phyloP scores from a whole-genome alignment of 2,888 invertebrate species.

The Spodoptera picta region DNA sequence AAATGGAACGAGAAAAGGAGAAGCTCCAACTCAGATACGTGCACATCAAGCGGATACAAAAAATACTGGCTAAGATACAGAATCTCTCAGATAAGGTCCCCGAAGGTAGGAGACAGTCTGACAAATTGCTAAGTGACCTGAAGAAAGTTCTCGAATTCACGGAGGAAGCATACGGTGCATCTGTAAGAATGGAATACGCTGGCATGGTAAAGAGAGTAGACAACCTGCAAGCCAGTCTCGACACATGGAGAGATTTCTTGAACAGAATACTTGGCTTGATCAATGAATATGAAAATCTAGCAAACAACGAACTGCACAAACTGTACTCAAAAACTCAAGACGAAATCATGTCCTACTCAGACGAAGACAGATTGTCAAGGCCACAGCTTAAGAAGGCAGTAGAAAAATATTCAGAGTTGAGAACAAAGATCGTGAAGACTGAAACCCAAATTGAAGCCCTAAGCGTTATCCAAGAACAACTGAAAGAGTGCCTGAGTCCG shows the following conservation, averaged over 20 bases:
- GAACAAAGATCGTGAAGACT: conserved; percentile 88
- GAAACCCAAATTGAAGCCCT: conserved; percentile 91
- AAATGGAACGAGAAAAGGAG: conserved; percentile 93
- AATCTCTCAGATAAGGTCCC: conserved; percentile 91
- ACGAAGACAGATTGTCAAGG: conserved; percentile 88
- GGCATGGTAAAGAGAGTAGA: conserved; percentile 93
- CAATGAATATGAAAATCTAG: conserved; percentile 90
- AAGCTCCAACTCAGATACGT: conserved; percentile 94
- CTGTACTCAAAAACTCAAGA: conserved; percentile 91
- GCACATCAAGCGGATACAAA: conserved; percentile 92
- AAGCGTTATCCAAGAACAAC: conserved; percentile 93
- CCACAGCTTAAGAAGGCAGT: conserved; percentile 90
- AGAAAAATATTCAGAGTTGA: conserved; percentile 89
- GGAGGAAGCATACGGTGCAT: conserved; percentile 93
- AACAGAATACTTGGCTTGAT: conserved; percentile 90
- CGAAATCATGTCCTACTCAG: conserved; percentile 88
- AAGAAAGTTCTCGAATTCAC: conserved; percentile 91
- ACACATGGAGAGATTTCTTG: conserved; percentile 94
- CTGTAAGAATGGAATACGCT: conserved; percentile 94
- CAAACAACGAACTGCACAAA: conserved; percentile 86
- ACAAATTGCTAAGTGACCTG: conserved; percentile 90
- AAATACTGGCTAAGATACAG: conserved; percentile 91
- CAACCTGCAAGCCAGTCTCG: conserved; percentile 93
- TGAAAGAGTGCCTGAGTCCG: conserved; percentile 95
- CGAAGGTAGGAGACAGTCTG: conserved; percentile 90